phyloP scores from a whole-genome alignment of 2,888 invertebrate genomes.

The Oligia fasciuncula region DNA sequence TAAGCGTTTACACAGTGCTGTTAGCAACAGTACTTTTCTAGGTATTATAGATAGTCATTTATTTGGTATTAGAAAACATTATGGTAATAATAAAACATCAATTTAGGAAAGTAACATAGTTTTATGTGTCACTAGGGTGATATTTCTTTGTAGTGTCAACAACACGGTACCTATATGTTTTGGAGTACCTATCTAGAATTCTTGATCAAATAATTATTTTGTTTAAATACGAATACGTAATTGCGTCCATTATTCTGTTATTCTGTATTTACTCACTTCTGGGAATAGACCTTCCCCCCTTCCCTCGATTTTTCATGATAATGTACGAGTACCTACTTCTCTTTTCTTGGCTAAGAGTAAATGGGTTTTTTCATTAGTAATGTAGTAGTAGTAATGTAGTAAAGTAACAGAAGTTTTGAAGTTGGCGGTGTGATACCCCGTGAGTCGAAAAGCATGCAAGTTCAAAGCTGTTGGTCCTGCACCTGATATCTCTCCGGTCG shows the following conservation, averaged over 20 bases:
- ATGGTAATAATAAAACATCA: not conserved
- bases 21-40: not conserved
- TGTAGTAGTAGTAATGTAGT: no score
- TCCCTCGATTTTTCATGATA: not conserved
- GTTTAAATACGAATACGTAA: not conserved
- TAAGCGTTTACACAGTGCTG: not conserved
- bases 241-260: not conserved
- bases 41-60: not conserved
- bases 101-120: not conserved
- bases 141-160: conserved; percentile 3
- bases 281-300: not conserved
- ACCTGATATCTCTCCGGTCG: no score
- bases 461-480: no score
- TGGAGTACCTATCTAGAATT: not conserved
- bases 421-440: no score
- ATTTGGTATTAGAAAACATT: conserved; percentile 12
- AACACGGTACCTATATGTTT: not conserved
- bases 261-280: not conserved
- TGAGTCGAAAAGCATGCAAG: no score
- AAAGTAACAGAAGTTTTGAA: no score
- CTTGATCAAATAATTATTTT: not conserved
- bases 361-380: no score
- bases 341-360: no score
- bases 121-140: conserved; percentile 4
- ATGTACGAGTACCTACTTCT: not conserved